These are phyloP conservation scores for Bombus confusus DNA, from an alignment of 1,140 invertebrate genomes.

Conservation along the genomic window DNA sequence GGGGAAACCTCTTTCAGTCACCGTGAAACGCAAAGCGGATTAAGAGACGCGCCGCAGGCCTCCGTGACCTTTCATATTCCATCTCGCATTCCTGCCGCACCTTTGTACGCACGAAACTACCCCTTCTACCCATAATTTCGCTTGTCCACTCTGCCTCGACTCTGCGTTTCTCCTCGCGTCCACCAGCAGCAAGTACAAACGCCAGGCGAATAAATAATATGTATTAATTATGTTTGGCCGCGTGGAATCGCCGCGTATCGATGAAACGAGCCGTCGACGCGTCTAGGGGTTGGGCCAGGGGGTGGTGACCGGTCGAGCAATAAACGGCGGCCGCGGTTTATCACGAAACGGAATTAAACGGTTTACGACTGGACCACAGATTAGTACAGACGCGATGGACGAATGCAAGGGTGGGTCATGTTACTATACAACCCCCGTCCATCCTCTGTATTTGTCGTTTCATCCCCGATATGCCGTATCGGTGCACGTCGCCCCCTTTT, in stretches of 20 bases:
- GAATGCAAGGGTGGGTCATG: conserved; percentile 69
- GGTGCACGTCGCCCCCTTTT: background rate
- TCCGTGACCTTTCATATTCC: conserved; percentile 34
- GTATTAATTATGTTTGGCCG: conserved; percentile 79
- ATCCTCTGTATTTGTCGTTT: conserved; percentile 15
- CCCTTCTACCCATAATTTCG: background rate
- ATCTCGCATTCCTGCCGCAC: conserved; percentile 7
- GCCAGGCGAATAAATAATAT: conserved; percentile 77
- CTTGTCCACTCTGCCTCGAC: background rate
- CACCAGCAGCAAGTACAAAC: background rate
- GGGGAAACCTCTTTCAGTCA: conserved; percentile 49
- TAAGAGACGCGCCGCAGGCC: conserved; percentile 39
- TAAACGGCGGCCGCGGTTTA: conserved; percentile 79
- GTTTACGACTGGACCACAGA: conserved; percentile 82
- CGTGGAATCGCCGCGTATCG: conserved; percentile 66
- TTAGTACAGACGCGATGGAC: conserved; percentile 80
- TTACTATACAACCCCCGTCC: conserved; percentile 26
- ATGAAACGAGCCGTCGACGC: conserved; percentile 29
- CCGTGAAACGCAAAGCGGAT: conserved; percentile 64
- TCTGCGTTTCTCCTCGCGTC: background rate
- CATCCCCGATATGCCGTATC: conserved; percentile 19
- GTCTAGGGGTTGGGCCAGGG: background rate
- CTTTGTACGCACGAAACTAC: background rate
- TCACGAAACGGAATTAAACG: conserved; percentile 82
- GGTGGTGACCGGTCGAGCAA: conserved; percentile 61